Evolutionary conservation across 2,113 vertebrate genomes (phyloP).

Genomic region (Dasyornis broadbenti): DNA sequence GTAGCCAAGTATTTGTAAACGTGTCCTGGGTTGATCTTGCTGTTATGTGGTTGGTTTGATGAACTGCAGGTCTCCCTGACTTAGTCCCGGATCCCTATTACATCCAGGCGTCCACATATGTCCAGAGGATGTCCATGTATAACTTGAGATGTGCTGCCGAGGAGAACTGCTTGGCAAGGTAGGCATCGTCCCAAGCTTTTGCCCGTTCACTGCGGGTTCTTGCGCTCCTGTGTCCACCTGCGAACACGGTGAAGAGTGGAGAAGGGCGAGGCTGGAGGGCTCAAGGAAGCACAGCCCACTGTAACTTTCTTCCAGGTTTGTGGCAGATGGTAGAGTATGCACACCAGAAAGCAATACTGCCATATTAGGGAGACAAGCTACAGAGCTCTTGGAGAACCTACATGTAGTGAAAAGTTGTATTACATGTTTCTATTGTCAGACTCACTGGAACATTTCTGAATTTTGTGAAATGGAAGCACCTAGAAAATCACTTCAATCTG

Average conservation of each 20-base stretch:
- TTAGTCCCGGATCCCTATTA: constrained; percentile 92
- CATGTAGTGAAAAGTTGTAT: not conserved
- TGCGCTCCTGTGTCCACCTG: not conserved
- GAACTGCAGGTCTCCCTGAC: constrained; percentile 89
- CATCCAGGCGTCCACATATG: constrained; percentile 89
- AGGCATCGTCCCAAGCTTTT: not conserved
- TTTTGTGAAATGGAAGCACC: not conserved
- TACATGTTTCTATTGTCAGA: not conserved
- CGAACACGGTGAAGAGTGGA: not conserved
- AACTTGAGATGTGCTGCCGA: constrained; percentile 92
- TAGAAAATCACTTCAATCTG: not conserved
- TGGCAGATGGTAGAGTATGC: not conserved
- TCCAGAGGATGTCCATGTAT: constrained; percentile 93
- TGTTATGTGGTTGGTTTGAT: constrained; percentile 51
- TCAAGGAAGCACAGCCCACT: not conserved
- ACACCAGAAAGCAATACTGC: not conserved
- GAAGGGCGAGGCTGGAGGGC: not conserved
- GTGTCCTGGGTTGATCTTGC: constrained; percentile 44
- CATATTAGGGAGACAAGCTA: not conserved
- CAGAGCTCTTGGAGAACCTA: not conserved
- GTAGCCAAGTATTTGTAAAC: not conserved
- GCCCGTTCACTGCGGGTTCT: not conserved
- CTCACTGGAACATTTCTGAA: not conserved
- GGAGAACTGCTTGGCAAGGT: constrained; percentile 95
- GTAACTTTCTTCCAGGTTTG: not conserved